phyloP scores from a whole-genome alignment of 2,888 invertebrate species.

The Coremacera marginata region DNA sequence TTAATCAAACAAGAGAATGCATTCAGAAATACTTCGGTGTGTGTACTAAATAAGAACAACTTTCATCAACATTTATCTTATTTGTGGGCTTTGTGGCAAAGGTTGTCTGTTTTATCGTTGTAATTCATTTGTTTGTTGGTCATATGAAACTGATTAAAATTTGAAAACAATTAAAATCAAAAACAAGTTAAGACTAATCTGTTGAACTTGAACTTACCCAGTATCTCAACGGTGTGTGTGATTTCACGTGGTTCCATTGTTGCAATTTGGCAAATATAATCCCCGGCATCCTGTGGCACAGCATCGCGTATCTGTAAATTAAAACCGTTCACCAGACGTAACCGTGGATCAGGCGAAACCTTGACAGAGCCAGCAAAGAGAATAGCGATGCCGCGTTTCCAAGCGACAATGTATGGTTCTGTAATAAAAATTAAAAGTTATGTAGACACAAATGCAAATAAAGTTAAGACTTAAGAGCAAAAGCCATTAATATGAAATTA shows the following conservation, averaged over 20 bases:
- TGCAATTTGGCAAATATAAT: slow-evolving; percentile 78
- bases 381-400: slow-evolving; percentile 78
- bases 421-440: slow-evolving; percentile 48
- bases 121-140: too few relatives aligned
- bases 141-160: too few relatives aligned
- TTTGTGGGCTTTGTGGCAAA: too few relatives aligned
- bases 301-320: slow-evolving; percentile 76
- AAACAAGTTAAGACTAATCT: too few relatives aligned
- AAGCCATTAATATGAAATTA: too few relatives aligned
- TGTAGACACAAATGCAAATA: slow-evolving; percentile 10
- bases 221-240: slow-evolving; percentile 76
- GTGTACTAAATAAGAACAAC: too few relatives aligned
- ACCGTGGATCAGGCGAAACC: slow-evolving; percentile 76
- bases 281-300: slow-evolving; percentile 76
- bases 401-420: slow-evolving; percentile 76
- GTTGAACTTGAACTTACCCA: slow-evolving; percentile 71
- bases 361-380: slow-evolving; percentile 76
- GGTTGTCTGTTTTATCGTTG: too few relatives aligned
- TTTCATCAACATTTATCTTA: too few relatives aligned
- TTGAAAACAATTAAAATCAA: too few relatives aligned
- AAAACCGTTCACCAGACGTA: slow-evolving; percentile 75
- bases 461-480: not conserved
- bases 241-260: slow-evolving; percentile 76
- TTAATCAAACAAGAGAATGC: too few relatives aligned
- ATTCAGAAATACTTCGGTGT: too few relatives aligned